Evolutionary conservation across 2,888 invertebrate genomes (phyloP), one percentile per base, ranked within the genome.

Genomic region (Drosophila cognata): DNA sequence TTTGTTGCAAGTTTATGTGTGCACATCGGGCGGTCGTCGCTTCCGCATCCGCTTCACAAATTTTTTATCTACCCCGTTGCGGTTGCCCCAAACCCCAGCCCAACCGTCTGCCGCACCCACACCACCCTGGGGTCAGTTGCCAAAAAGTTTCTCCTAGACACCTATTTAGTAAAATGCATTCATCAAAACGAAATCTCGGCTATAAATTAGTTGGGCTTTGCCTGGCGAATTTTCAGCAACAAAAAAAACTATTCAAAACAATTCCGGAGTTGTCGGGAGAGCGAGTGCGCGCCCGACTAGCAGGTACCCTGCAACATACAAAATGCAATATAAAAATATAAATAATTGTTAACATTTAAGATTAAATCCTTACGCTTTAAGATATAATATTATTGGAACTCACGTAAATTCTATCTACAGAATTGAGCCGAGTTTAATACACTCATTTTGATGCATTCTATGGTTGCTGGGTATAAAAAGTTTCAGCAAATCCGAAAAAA

Each of bases 1-100:
- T 85, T 85, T 86, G 85, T 84, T 83, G 82, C 82, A 81, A 85
- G 69, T 74, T 82, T 71, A 60, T 69, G 67, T 66, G 61, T 55
- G 58, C 48, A 52, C 66, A 58, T 46, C 52, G 60, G 69, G 66
- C 52, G 70, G 74, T 64, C 58, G 55, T 58, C 72, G 71, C 82
- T 80, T 85, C 84, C 86, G 84, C 53, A 75, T 80, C 79, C 75
- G 75, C 68, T 74, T 72, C 65, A 71, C 74, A 82, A 76, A 67
- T 69, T 77, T 68, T 79, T 69, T 74, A 55, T 77, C 68, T 68
- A 50, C 56, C 72, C 56, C 55, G 61, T 61, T 77, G 85, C 53
- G 76, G 77, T 58, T 65, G 50, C 25, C 29, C n/a, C 21, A 11
- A 16, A 8, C 25, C 4, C 3, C 11, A 6, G 18, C 6, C 2